Percentiles rank a stretch among this genome's conserved stretches.
Evolutionary conservation across 2,113 vertebrate species (phyloP).

Genomic region (Craseonycteris thonglongyai): DNA sequence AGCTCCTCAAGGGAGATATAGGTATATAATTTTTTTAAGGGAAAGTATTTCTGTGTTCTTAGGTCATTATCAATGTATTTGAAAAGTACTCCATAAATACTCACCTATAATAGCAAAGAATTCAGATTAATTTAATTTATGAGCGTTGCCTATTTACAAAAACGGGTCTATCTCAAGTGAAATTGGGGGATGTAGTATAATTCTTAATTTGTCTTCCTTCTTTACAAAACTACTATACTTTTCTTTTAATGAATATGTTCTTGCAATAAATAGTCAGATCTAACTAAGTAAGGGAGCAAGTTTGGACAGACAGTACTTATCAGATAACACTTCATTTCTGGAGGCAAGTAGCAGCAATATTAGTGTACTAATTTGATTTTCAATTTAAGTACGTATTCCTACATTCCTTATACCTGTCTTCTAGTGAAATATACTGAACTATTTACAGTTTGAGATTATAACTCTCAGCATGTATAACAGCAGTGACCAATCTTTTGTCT

Average conservation of each 20-base stretch:
- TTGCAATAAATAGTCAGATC: background rate
- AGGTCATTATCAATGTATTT: background rate
- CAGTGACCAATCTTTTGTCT: too few relatives aligned
- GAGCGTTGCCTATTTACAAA: background rate
- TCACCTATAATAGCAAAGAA: background rate
- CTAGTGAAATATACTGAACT: background rate
- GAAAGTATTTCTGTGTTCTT: background rate
- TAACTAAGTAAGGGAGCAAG: background rate
- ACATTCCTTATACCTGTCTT: background rate
- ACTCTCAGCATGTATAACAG: background rate
- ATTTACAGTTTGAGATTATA: background rate
- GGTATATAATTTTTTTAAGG: background rate
- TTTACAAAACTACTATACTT: background rate
- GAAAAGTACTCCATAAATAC: background rate
- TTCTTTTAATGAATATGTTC: background rate
- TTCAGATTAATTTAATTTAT: background rate
- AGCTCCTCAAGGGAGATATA: background rate
- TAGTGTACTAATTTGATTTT: background rate
- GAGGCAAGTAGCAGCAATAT: background rate
- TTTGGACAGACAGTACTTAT: background rate
- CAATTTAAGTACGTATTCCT: background rate
- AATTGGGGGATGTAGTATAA: background rate
- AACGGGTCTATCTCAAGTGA: background rate
- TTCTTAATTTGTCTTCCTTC: background rate
- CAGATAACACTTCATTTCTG: slow-evolving; percentile 5